These are phyloP conservation scores for Marcusenius ussheri DNA, from an alignment of 2,113 vertebrate species.

Conservation along the genomic window DNA sequence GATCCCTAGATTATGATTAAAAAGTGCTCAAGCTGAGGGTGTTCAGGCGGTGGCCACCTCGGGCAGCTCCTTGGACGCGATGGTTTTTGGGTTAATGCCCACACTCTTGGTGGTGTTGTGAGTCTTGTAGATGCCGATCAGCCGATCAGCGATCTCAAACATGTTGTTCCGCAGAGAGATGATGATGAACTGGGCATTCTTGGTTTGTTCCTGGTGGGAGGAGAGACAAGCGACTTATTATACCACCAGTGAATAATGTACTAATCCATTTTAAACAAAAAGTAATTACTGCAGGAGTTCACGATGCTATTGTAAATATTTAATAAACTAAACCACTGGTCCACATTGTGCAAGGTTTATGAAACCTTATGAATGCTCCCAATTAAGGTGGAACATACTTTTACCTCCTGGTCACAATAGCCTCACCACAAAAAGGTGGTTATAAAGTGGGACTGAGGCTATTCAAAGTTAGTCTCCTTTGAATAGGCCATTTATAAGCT, in stretches of 20 bases:
- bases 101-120: constrained; percentile 88
- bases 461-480: background rate
- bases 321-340: background rate
- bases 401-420: background rate
- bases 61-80: constrained; percentile 64
- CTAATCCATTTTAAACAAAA: background rate
- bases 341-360: background rate
- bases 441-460: background rate
- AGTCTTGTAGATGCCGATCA: constrained; percentile 95
- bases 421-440: background rate
- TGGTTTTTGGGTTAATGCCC: constrained; percentile 82
- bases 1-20: background rate
- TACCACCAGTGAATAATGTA: background rate
- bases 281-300: background rate
- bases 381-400: background rate
- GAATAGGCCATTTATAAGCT: background rate
- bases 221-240: background rate
- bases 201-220: constrained; percentile 86
- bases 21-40: background rate
- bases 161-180: constrained; percentile 98
- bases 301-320: background rate
- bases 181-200: constrained; percentile 96
- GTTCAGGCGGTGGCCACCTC: constrained; percentile 30
- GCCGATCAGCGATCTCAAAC: constrained; percentile 92
- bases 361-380: background rate